Conservation (phyloP, 2,113 vertebrate species). For the Conger conger region DNA sequence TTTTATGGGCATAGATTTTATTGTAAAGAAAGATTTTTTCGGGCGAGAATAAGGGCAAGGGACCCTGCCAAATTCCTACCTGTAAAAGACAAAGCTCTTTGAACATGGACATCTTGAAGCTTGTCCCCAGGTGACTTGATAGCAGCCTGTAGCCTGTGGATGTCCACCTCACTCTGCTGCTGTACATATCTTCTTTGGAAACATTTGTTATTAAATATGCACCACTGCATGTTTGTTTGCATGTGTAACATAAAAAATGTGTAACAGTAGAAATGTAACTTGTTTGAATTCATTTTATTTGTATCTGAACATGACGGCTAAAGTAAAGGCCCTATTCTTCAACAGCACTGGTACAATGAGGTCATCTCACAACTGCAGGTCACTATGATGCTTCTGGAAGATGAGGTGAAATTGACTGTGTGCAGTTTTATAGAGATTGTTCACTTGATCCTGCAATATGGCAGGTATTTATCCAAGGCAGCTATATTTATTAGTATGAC, state of each 20-base stretch:
- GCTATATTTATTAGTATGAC: too few relatives aligned
- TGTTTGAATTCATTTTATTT: background rate
- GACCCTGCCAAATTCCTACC: background rate
- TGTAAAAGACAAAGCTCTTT: background rate
- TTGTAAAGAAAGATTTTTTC: constrained; percentile 12
- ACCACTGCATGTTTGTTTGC: background rate
- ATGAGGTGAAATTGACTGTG: background rate
- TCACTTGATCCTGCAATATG: background rate
- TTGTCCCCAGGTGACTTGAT: background rate
- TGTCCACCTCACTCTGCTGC: background rate
- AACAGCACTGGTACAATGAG: background rate
- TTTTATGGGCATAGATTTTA: constrained; percentile 32
- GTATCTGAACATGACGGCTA: background rate
- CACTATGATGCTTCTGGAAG: background rate
- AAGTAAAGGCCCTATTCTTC: background rate
- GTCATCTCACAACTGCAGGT: background rate
- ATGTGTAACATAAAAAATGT: background rate
- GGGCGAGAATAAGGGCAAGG: background rate
- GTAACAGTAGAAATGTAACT: too few relatives aligned
- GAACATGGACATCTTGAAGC: background rate
- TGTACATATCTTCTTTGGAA: background rate
- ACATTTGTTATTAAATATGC: background rate
- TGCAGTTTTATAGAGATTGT: background rate
- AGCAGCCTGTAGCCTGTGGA: background rate
- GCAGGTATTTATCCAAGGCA: background rate